phyloP scores from a whole-genome alignment of 2,797 vertebrate species.

The Pseudochirops corinnae region DNA sequence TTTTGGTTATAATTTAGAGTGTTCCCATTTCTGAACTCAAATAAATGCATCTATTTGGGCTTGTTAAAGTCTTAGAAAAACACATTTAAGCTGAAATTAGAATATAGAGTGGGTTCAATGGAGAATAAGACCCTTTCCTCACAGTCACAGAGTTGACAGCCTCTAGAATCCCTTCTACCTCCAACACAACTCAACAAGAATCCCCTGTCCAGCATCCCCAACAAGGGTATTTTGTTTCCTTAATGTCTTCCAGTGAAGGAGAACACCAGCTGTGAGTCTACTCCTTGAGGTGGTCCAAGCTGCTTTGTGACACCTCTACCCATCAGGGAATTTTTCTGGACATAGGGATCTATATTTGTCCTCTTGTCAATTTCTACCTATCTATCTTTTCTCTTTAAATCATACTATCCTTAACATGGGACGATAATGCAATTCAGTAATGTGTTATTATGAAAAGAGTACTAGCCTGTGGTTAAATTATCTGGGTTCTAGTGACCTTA shows the following conservation, averaged over 20 bases:
- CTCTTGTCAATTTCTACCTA: conserved; percentile 44
- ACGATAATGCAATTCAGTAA: conserved; percentile 67
- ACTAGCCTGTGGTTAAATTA: conserved; percentile 44
- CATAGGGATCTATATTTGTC: conserved; percentile 48
- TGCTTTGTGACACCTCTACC: not conserved
- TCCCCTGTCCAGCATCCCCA: not conserved
- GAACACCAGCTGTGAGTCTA: not conserved
- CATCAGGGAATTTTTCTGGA: not conserved
- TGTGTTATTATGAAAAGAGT: conserved; percentile 1
- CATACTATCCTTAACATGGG: conserved; percentile 68
- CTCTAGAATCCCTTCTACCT: not conserved
- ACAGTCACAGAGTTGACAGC: not conserved
- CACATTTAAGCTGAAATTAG: conserved; percentile 76
- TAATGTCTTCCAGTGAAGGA: not conserved
- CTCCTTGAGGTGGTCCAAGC: not conserved
- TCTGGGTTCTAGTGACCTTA: not conserved
- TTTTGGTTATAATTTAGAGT: conserved; percentile 74
- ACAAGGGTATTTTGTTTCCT: not conserved
- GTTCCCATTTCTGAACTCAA: conserved; percentile 74
- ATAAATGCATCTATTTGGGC: conserved; percentile 80
- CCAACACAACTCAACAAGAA: not conserved
- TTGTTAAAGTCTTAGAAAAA: conserved; percentile 66
- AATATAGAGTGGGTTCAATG: conserved; percentile 76
- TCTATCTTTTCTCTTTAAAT: conserved; percentile 73
- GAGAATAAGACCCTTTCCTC: conserved; percentile 26